phyloP scores from a whole-genome alignment of 2,888 invertebrate genomes.

The Melanchra persicariae region DNA sequence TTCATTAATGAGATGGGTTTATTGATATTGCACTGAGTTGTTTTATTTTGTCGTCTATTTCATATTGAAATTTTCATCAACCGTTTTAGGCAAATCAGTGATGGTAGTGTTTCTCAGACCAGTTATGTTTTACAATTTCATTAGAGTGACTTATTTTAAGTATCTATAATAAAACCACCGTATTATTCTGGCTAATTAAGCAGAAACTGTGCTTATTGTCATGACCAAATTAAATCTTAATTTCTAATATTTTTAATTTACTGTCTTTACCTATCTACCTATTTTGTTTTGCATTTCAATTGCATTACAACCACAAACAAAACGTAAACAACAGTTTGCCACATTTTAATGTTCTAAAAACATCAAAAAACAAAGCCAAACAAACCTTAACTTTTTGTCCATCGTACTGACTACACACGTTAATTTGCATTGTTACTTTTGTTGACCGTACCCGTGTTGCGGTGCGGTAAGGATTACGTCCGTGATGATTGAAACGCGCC shows the following conservation, averaged over 20 bases:
- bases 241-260: neutral
- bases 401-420: slow-evolving; percentile 43
- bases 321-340: slow-evolving; percentile 25
- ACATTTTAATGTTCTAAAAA: slow-evolving; percentile 31
- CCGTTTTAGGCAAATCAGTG: too few relatives aligned
- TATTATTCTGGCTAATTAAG: too few relatives aligned
- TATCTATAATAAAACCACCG: too few relatives aligned
- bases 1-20: slow-evolving; percentile 18
- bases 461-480: slow-evolving; percentile 70
- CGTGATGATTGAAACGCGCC: slow-evolving; percentile 73
- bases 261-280: too few relatives aligned
- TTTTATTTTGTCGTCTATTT: neutral
- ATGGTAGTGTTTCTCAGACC: too few relatives aligned
- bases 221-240: neutral
- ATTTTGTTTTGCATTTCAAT: neutral
- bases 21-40: slow-evolving; percentile 3
- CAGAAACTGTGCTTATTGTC: too few relatives aligned
- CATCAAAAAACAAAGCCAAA: slow-evolving; percentile 35
- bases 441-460: slow-evolving; percentile 66
- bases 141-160: too few relatives aligned
- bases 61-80: too few relatives aligned
- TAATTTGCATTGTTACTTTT: slow-evolving; percentile 64
- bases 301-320: neutral
- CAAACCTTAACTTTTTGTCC: slow-evolving; percentile 53
- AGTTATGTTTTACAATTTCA: too few relatives aligned